Conservation (phyloP, 2,113 vertebrate species). For the Theropithecus gelada region DNA sequence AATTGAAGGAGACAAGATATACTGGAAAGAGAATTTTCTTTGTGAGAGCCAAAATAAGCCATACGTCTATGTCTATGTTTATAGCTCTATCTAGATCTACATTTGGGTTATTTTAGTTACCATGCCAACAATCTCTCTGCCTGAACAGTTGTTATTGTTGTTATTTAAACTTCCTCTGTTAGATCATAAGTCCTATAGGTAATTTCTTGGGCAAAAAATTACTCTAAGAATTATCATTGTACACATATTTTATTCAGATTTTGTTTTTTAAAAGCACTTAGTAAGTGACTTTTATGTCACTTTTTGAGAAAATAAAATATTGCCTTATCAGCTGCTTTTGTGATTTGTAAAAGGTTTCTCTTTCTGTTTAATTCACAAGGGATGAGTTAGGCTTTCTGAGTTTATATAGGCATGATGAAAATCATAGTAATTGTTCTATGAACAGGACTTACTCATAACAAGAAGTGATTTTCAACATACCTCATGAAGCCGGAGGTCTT, state of each 20-base stretch:
- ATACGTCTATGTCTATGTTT: neutral
- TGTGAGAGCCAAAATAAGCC: constrained; percentile 15
- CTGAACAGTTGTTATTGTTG: neutral
- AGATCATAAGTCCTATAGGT: neutral
- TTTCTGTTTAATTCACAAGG: constrained; percentile 10
- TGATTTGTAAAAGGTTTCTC: constrained; percentile 6
- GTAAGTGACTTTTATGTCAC: neutral
- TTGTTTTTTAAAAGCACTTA: neutral
- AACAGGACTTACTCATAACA: constrained; percentile 70
- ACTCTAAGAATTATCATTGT: neutral
- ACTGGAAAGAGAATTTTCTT: constrained; percentile 30
- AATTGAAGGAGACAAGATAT: neutral
- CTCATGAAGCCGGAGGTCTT: constrained; percentile 97
- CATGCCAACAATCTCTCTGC: neutral
- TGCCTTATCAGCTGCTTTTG: neutral
- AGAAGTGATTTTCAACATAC: constrained; percentile 81
- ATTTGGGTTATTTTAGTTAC: neutral
- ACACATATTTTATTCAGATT: constrained; percentile 9
- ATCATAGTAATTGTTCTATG: constrained; percentile 37
- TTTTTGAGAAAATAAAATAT: constrained; percentile 36
- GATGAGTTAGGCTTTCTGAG: constrained; percentile 51
- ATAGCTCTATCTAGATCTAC: neutral
- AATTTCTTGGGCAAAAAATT: constrained; percentile 34
- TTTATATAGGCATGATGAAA: constrained; percentile 50
- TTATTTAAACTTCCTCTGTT: constrained; percentile 22